These are phyloP conservation scores for Drosophila nasuta DNA, from an alignment of 1,140 invertebrate genomes.

Conservation along the genomic window DNA sequence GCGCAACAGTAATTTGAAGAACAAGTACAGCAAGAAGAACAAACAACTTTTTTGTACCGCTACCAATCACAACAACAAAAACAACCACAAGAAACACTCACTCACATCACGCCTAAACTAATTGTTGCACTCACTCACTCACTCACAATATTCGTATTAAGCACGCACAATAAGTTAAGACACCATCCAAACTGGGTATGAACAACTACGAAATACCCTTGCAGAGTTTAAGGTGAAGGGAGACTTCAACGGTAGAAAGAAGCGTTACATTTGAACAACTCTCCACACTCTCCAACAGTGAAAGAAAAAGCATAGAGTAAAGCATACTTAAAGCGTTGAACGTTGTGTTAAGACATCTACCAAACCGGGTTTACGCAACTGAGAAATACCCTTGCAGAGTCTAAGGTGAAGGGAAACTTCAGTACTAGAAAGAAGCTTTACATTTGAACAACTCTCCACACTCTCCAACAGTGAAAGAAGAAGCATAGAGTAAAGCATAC, in stretches of 20 bases:
- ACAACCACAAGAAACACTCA: not conserved
- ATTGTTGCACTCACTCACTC: conserved; percentile 5
- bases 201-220: not conserved
- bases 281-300: too few species aligned
- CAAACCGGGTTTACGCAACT: too few species aligned
- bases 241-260: not conserved
- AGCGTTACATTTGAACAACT: too few species aligned
- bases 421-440: not conserved
- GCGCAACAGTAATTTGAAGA: conserved; percentile 16
- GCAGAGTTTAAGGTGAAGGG: not conserved
- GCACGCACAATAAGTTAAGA: not conserved
- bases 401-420: not conserved
- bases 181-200: not conserved
- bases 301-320: too few species aligned
- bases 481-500: too few species aligned
- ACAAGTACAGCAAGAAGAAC: conserved; percentile 9
- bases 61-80: conserved; percentile 13
- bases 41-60: conserved; percentile 15
- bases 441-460: too few species aligned
- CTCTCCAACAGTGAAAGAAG: too few species aligned
- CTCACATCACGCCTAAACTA: not conserved
- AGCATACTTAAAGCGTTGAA: too few species aligned
- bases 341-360: too few species aligned
- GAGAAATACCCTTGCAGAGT: not conserved
- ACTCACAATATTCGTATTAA: not conserved